phyloP scores from a whole-genome alignment of 1,140 invertebrate genomes.

The Nautilus pompilius region DNA sequence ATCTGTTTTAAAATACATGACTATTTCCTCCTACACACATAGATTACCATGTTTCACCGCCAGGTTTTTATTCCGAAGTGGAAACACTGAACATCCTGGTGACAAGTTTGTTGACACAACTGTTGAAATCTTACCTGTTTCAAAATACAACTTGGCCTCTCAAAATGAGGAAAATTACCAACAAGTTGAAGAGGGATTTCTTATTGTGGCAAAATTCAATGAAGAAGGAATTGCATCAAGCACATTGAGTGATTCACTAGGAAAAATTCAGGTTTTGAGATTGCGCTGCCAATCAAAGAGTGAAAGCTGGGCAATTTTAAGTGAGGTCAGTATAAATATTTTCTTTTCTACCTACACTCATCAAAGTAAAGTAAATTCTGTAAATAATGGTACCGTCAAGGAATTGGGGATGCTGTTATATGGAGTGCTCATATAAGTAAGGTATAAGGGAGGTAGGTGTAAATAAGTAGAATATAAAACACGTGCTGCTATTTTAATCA shows the following conservation, averaged over 20 bases:
- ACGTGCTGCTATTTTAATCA: too few species aligned
- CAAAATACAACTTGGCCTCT: background rate
- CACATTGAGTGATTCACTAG: conserved; percentile 16
- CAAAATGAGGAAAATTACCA: conserved; percentile 10
- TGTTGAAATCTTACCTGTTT: conserved; percentile 72
- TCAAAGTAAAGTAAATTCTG: too few species aligned
- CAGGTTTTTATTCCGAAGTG: conserved; percentile 85
- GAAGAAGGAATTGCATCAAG: conserved; percentile 30
- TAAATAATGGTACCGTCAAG: too few species aligned
- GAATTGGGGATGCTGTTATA: too few species aligned
- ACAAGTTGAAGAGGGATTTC: conserved; percentile 17
- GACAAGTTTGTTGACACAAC: conserved; percentile 89
- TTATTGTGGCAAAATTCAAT: conserved; percentile 27
- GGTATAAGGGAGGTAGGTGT: too few species aligned
- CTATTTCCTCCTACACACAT: background rate
- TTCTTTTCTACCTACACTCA: background rate
- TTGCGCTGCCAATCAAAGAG: conserved; percentile 26
- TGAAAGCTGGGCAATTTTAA: conserved; percentile 43
- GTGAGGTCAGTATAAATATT: conserved; percentile 34
- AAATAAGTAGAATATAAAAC: too few species aligned
- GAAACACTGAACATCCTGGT: conserved; percentile 85
- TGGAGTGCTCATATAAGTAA: too few species aligned
- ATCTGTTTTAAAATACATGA: background rate
- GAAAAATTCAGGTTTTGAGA: conserved; percentile 22
- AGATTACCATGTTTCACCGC: background rate